Conservation (phyloP, 2,888 invertebrate species). For the Chrysolina oricalcia region DNA sequence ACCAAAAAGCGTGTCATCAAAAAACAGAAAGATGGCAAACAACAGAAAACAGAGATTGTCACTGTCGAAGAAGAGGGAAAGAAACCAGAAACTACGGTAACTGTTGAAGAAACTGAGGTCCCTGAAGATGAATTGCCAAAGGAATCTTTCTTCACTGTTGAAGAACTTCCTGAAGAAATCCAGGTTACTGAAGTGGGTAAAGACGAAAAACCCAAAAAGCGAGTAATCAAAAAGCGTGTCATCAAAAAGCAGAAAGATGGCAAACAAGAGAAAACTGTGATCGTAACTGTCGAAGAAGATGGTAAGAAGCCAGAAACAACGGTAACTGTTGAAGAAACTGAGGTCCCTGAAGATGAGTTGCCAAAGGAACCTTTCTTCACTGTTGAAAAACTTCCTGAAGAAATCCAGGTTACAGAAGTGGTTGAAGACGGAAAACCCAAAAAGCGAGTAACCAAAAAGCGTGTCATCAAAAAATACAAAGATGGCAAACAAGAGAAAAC, state of each 20-base stretch:
- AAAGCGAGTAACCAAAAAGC: conserved; percentile 66
- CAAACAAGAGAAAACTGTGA: conserved; percentile 66
- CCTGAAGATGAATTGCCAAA: conserved; percentile 56
- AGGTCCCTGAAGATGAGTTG: too few species aligned
- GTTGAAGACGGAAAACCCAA: conserved; percentile 57
- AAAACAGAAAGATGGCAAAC: conserved; percentile 58
- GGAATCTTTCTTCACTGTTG: conserved; percentile 54
- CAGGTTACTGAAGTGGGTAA: conserved; percentile 56
- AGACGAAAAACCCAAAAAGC: conserved; percentile 41
- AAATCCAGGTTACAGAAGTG: conserved; percentile 64
- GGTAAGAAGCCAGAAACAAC: conserved; percentile 60
- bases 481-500: conserved; percentile 68
- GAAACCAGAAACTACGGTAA: conserved; percentile 58
- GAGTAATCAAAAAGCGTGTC: conserved; percentile 15
- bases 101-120: conserved; percentile 60
- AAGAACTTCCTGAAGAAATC: conserved; percentile 58
- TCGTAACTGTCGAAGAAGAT: conserved; percentile 56
- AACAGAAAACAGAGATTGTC: conserved; percentile 64
- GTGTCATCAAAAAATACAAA: conserved; percentile 68
- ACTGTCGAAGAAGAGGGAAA: conserved; percentile 43
- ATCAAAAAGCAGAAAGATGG: conserved; percentile 63
- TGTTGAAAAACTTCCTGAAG: conserved; percentile 63
- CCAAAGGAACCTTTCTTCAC: too few species aligned
- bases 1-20: conserved; percentile 58
- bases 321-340: conserved; percentile 60